phyloP scores from a whole-genome alignment of 2,888 invertebrate genomes.

The Pyrocoelia pectoralis region DNA sequence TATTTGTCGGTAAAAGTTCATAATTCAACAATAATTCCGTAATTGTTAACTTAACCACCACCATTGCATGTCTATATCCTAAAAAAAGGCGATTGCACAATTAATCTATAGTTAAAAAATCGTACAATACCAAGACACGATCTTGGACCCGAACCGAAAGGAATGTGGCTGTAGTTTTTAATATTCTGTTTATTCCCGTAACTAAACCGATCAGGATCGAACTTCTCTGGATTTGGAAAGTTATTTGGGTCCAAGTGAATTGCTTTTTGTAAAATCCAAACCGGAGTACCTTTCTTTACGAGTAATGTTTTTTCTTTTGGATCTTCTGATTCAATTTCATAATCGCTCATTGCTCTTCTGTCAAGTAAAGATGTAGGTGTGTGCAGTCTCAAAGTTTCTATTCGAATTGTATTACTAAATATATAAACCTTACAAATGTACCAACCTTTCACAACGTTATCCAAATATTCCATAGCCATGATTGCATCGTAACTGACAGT shows the following conservation, averaged over 20 bases:
- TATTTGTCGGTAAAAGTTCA: too few relatives aligned
- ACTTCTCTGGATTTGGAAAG: conserved; percentile 63
- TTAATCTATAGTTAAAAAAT: too few relatives aligned
- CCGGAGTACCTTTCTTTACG: conserved; percentile 12
- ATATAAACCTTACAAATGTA: too few relatives aligned
- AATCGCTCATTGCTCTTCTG: conserved; percentile 59
- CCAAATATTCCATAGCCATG: too few relatives aligned
- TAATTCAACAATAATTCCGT: too few relatives aligned
- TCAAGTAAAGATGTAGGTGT: conserved; percentile 56
- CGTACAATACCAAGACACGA: conserved; percentile 50
- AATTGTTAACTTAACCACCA: too few relatives aligned
- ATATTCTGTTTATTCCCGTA: conserved; percentile 62
- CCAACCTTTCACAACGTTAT: too few relatives aligned
- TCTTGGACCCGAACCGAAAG: conserved; percentile 61
- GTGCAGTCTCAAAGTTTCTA: too few relatives aligned
- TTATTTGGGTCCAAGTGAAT: conserved; percentile 64
- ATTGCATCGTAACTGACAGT: too few relatives aligned
- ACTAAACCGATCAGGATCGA: conserved; percentile 64
- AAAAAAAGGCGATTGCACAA: too few relatives aligned
- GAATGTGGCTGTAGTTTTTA: conserved; percentile 61
- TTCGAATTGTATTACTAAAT: conserved; percentile 32
- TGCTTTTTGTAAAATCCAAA: conserved; percentile 61
- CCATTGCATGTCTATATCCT: too few relatives aligned
- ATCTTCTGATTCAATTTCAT: conserved; percentile 49
- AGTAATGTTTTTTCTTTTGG: conserved; percentile 33